These are phyloP conservation scores for Rhyzopertha dominica DNA, from an alignment of 1,140 invertebrate species.

Conservation along the genomic window DNA sequence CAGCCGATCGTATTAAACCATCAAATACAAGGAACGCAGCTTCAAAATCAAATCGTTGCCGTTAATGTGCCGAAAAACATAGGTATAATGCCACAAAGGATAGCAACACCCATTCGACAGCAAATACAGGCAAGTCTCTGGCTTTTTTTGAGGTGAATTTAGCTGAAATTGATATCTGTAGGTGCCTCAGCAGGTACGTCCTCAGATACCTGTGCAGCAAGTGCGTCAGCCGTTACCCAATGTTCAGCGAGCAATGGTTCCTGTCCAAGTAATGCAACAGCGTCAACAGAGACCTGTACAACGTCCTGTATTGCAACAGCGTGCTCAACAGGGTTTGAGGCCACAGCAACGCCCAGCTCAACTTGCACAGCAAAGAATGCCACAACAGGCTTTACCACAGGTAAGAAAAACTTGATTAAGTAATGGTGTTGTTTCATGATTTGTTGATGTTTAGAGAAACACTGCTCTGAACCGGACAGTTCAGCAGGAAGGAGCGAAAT, in stretches of 20 bases:
- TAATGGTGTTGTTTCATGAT: constrained; percentile 30
- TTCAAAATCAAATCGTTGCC: too few species aligned
- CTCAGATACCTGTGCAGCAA: constrained; percentile 11
- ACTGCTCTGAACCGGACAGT: background rate
- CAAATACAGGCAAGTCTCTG: too few species aligned
- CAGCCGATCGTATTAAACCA: too few species aligned
- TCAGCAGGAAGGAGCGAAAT: too few species aligned
- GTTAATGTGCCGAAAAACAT: too few species aligned
- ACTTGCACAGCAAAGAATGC: constrained; percentile 22
- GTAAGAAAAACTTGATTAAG: background rate
- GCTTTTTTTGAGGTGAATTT: too few species aligned
- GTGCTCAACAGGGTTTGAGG: constrained; percentile 16
- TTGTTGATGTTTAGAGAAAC: constrained; percentile 34
- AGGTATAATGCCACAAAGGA: too few species aligned
- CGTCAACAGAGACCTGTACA: constrained; percentile 35
- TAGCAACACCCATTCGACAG: too few species aligned
- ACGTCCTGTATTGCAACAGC: constrained; percentile 12
- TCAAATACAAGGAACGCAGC: too few species aligned
- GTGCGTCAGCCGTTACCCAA: background rate
- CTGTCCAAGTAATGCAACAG: too few species aligned
- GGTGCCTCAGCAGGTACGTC: too few species aligned
- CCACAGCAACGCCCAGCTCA: constrained; percentile 29
- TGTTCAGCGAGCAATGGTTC: background rate
- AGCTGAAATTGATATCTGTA: too few species aligned
- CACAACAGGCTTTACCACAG: background rate